Conservation (phyloP, 2,888 invertebrate genomes). For the Leptopilina drosophilae region DNA sequence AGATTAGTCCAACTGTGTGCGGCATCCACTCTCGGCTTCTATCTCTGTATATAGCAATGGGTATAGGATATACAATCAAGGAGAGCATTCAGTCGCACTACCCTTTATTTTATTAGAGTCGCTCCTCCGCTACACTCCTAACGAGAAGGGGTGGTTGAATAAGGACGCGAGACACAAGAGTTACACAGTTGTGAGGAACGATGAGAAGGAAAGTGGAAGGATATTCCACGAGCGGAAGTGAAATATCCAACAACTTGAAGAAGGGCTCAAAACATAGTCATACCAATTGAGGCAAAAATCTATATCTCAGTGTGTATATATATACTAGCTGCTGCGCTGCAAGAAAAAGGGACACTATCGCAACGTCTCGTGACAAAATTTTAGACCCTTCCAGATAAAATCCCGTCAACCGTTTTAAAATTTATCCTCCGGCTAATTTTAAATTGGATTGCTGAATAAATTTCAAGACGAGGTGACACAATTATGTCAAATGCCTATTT, state of each 20-base stretch:
- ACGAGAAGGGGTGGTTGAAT: slow-evolving; percentile 47
- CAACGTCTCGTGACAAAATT: background rate
- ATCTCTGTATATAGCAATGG: too few relatives aligned
- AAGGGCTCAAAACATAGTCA: slow-evolving; percentile 44
- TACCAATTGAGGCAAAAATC: too few relatives aligned
- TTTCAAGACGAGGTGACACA: slow-evolving; percentile 29
- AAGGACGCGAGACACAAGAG: background rate
- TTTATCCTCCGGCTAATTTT: slow-evolving; percentile 36
- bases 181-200: slow-evolving; percentile 43
- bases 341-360: background rate
- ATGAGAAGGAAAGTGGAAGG: slow-evolving; percentile 47
- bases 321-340: background rate
- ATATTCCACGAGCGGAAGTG: slow-evolving; percentile 24
- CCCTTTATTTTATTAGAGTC: slow-evolving; percentile 57
- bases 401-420: slow-evolving; percentile 22
- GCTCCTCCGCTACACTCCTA: slow-evolving; percentile 45
- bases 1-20: slow-evolving; percentile 48
- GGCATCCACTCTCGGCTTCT: slow-evolving; percentile 24
- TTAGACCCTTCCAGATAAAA: slow-evolving; percentile 10
- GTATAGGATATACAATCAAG: slow-evolving; percentile 22
- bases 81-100: slow-evolving; percentile 53
- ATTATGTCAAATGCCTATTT: background rate
- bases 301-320: too few relatives aligned
- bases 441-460: slow-evolving; percentile 36
- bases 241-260: slow-evolving; percentile 31